Conservation (phyloP, 2,113 vertebrate species). For the Xenopus borealis region DNA sequence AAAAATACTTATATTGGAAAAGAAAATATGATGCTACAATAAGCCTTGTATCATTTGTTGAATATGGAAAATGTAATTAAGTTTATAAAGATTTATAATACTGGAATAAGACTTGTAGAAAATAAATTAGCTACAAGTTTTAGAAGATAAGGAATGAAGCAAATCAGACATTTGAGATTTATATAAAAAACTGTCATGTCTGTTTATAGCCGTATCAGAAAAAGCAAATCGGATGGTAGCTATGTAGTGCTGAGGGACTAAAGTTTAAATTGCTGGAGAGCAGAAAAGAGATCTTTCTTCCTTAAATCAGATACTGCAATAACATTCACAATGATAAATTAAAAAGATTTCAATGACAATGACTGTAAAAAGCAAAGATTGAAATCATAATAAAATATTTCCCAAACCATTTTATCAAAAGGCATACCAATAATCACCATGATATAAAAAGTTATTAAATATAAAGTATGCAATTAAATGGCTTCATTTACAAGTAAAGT, state of each 20-base stretch:
- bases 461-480: no score
- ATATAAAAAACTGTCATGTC: slow-evolving; percentile 1
- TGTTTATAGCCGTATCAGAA: slow-evolving; percentile 22
- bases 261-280: slow-evolving; percentile 25
- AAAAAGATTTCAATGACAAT: not conserved
- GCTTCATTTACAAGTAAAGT: no score
- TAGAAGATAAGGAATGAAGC: slow-evolving; percentile 17
- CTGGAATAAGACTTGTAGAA: not conserved
- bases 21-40: not conserved
- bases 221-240: slow-evolving; percentile 29
- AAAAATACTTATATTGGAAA: not conserved
- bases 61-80: not conserved
- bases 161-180: slow-evolving; percentile 21
- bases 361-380: not conserved
- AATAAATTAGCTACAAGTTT: not conserved
- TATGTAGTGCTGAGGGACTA: slow-evolving; percentile 3
- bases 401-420: no score
- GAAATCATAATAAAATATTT: no score
- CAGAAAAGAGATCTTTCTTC: slow-evolving; percentile 12
- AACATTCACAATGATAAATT: slow-evolving; percentile 15
- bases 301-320: slow-evolving; percentile 16
- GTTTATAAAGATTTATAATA: not conserved
- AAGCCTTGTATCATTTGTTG: slow-evolving; percentile 8
- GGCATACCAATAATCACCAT: no score
- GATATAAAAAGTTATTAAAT: no score